Base-by-base conservation (phyloP, 2,797 vertebrate species). In the Coluber constrictor region DNA sequence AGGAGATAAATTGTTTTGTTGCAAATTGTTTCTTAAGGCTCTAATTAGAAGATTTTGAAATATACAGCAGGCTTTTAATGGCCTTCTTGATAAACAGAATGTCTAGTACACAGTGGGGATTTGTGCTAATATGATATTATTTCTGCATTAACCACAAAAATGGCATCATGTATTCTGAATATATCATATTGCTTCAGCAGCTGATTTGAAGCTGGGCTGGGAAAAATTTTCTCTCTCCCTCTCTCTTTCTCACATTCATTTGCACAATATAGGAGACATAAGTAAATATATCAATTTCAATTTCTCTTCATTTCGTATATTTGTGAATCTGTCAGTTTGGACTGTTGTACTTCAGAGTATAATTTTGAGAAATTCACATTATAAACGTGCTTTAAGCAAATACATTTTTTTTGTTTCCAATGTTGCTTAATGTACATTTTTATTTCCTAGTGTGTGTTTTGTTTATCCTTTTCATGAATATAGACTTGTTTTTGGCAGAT, bases 31-130 rank as follows among this genome's bases (percentile, higher is more conserved):
- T 96, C 95, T 97, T 95, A 94, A 95, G 87, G 94, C 94, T 96
- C 93, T 96, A 96, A 97, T 97, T 97, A 97, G 96, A 96, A 96
- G 97, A 97, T 95, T 96, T 95, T 96, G 96, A 96, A 97, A 96
- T 97, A 96, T 96, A 96, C 95, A 96, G 96, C 96, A 95, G 94
- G 96, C 92, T 94, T 97, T 94, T 97, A 97, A 96, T 96, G 97
- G 96, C 96, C 96, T 97, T 95, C 95, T 96, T 97, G 97, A 97
- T 96, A 96, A 96, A 96, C 95, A 94, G 92, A 93, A 95, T 96
- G 95, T 92, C 94, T 95, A 94, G 95, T 89, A 96, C 96, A 95
- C 96, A 95, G 96, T 93, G 93, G 96, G 96, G 96, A 96, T 97
- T 97, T 97, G 96, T 95, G 97, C 95, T 93, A 97, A 97, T 96